These are phyloP conservation scores for Abrostola triplasia DNA, from an alignment of 2,888 invertebrate genomes.

Conservation along the genomic window DNA sequence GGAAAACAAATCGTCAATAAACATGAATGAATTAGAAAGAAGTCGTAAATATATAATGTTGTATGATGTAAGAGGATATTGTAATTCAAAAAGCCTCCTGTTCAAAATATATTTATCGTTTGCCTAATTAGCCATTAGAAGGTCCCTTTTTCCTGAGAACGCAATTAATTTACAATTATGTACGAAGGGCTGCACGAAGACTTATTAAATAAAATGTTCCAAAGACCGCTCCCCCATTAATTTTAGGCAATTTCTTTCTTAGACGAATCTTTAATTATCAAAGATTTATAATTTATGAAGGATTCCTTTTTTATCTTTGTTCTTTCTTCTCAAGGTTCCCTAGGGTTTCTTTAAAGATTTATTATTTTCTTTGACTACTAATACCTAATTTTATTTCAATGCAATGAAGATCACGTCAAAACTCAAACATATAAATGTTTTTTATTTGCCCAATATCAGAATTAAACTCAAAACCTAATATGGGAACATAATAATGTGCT, in stretches of 20 bases:
- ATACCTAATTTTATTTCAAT: too few relatives aligned
- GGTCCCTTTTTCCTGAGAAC: slow-evolving; percentile 75
- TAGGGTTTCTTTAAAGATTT: neutral
- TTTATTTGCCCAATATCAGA: too few relatives aligned
- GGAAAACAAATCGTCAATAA: neutral
- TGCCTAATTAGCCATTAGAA: slow-evolving; percentile 77
- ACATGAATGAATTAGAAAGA: slow-evolving; percentile 3
- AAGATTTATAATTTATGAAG: slow-evolving; percentile 54
- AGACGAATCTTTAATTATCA: slow-evolving; percentile 69
- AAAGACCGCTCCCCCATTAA: slow-evolving; percentile 72
- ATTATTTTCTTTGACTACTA: neutral
- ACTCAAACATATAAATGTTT: too few relatives aligned
- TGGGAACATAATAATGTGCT: too few relatives aligned
- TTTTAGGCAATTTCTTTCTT: slow-evolving; percentile 74
- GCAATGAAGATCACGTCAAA: too few relatives aligned
- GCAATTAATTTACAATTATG: slow-evolving; percentile 86
- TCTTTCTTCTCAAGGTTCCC: slow-evolving; percentile 7
- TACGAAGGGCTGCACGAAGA: slow-evolving; percentile 79
- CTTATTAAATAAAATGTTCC: slow-evolving; percentile 84
- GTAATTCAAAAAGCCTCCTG: slow-evolving; percentile 53
- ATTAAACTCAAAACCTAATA: too few relatives aligned
- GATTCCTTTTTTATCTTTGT: slow-evolving; percentile 24
- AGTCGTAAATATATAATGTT: slow-evolving; percentile 32
- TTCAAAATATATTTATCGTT: slow-evolving; percentile 79
- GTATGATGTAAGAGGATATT: slow-evolving; percentile 40